These are phyloP conservation scores for Drosophila fuyamai DNA, from an alignment of 1,140 invertebrate species.

Conservation along the genomic window DNA sequence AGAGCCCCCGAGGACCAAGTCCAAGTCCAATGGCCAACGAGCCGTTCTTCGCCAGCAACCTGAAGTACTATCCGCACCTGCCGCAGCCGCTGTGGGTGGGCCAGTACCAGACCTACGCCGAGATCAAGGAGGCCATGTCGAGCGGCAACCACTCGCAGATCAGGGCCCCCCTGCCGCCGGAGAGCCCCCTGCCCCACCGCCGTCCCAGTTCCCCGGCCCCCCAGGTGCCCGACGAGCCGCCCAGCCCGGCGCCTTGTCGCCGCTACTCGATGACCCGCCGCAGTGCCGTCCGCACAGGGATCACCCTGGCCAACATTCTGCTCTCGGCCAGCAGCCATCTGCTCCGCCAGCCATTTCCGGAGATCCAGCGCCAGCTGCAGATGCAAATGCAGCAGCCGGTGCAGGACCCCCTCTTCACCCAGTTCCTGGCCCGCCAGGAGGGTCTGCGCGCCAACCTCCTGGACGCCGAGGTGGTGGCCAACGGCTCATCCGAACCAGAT, in stretches of 20 bases:
- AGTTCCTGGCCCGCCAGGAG: neutral
- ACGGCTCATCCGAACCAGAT: neutral
- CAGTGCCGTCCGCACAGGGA: no score
- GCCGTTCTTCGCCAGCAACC: slow-evolving; percentile 52
- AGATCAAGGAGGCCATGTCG: slow-evolving; percentile 2
- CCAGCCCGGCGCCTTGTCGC: neutral
- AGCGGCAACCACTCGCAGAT: slow-evolving; percentile 5
- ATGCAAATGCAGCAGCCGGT: neutral
- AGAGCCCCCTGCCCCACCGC: no score
- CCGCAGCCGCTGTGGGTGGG: slow-evolving; percentile 15
- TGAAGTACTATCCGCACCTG: slow-evolving; percentile 53
- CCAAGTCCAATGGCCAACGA: neutral
- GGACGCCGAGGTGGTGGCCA: neutral
- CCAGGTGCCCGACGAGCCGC: neutral
- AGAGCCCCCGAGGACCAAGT: no score
- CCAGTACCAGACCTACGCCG: slow-evolving; percentile 21
- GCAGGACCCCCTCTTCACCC: neutral
- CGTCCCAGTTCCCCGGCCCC: neutral
- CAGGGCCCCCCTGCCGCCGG: neutral
- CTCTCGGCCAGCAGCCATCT: neutral
- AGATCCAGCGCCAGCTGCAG: neutral
- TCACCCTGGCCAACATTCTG: neutral
- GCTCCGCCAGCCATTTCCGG: neutral
- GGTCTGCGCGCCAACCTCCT: neutral
- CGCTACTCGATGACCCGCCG: neutral